Evolutionary conservation across 2,888 invertebrate species (phyloP), one percentile per base, ranked within the genome.

Genomic region (Apodemia hepburni): DNA sequence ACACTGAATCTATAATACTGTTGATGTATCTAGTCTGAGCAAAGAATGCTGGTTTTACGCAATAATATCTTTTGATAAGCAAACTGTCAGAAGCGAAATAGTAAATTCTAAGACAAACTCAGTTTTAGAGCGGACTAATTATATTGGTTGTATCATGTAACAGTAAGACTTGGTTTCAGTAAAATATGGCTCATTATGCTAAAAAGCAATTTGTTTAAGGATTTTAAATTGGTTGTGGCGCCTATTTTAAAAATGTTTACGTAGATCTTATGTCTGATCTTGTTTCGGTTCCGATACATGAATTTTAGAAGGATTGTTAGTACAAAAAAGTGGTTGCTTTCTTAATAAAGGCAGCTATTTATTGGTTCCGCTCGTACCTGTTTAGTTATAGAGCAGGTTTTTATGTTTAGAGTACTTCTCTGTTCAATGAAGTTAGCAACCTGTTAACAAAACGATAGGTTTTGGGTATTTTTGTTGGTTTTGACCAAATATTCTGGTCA

Each of bases 281-380:
- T 29, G 15, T 57, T 57, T 27, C 54, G 54, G 27, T n/a, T 27
- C 54, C 29, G 29, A 29, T 57, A 29, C 27, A 57, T 57, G 27
- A 57, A 57, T 57, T 27, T 57, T 57, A 57, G 54, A 57, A 47
- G 17, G 45, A 27, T 57, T 57, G 12, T 57, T 57, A 84, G 85
- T 85, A 85, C 83, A 86, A 85, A 85, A 42, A 69, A 66, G 66
- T 76, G 45, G 45, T 77, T 77, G 77, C 78, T 75, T 77, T 75
- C 66, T 47, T 67, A 62, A 68, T 70, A 51, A 62, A 62, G 74
- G 77, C 81, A 76, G 77, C 78, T 76, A 73, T 72, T 69, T 70
- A 62, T 69, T 77, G 80, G 81, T 85, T 85, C 82, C 75, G 76
- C 80, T 79, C 73, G 77, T 81, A 79, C 79, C 76, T 77, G 69